These are phyloP conservation scores for Rallus limicola DNA, from an alignment of 2,113 vertebrate species.

Conservation along the genomic window DNA sequence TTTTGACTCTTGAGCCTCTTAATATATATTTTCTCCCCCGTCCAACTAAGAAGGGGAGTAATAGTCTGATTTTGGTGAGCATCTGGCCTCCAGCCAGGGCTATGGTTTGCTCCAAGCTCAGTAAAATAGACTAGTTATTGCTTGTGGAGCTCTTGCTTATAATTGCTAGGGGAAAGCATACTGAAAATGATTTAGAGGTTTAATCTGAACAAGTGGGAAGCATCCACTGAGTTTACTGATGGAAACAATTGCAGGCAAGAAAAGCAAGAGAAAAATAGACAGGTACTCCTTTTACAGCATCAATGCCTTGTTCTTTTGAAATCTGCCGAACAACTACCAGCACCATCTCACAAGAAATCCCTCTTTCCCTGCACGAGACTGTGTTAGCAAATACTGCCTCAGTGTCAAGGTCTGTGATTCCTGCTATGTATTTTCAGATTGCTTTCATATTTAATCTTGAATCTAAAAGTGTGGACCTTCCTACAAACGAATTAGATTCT, in stretches of 20 bases:
- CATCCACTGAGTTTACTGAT: background rate
- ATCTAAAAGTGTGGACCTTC: background rate
- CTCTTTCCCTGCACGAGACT: background rate
- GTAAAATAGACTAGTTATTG: background rate
- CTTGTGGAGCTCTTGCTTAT: background rate
- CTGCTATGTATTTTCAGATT: background rate
- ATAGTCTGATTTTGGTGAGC: no score
- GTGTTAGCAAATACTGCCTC: background rate
- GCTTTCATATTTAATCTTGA: background rate
- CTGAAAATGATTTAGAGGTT: background rate
- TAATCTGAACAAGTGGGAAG: background rate
- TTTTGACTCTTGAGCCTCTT: no score
- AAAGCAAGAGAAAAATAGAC: background rate
- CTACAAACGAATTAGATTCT: background rate
- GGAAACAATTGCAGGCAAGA: background rate
- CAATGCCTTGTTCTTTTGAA: background rate
- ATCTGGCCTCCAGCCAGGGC: no score
- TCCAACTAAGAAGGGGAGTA: no score
- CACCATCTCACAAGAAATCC: background rate
- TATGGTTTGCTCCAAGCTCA: background rate
- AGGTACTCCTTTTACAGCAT: background rate
- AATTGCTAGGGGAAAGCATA: background rate
- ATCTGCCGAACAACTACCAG: background rate
- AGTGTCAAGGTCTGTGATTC: background rate
- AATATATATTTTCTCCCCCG: no score